Evolutionary conservation across 2,113 vertebrate species (phyloP).

Genomic region (Platycercus adscitus): DNA sequence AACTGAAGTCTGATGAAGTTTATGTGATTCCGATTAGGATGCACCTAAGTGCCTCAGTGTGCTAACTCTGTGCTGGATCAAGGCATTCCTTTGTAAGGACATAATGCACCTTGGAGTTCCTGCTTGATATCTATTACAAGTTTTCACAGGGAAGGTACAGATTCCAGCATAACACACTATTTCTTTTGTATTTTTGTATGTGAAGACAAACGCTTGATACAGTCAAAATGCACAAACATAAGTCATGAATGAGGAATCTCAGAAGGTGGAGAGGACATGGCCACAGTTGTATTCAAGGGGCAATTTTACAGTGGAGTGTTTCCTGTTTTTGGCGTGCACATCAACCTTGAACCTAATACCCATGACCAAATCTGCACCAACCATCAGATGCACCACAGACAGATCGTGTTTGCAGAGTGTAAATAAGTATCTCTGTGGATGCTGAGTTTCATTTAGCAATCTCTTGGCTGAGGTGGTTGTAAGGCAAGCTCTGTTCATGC

Average conservation of each 20-base stretch:
- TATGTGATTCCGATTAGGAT: not conserved
- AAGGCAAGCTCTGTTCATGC: conserved; percentile 5
- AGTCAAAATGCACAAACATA: not conserved
- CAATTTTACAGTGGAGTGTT: not conserved
- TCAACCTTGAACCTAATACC: not conserved
- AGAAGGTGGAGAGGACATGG: not conserved
- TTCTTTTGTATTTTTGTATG: not conserved
- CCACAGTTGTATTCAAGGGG: not conserved
- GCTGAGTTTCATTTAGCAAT: conserved; percentile 16
- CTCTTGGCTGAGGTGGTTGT: not conserved
- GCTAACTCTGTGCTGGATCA: not conserved
- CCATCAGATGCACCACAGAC: not conserved
- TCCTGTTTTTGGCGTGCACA: not conserved
- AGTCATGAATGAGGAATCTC: not conserved
- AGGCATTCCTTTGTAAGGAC: not conserved
- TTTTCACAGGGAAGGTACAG: not conserved
- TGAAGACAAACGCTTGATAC: not conserved
- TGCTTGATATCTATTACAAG: not conserved
- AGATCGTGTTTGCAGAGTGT: not conserved
- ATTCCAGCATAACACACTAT: not conserved
- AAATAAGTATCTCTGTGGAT: not conserved
- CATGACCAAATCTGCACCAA: not conserved
- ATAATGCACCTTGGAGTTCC: not conserved
- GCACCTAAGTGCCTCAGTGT: not conserved
- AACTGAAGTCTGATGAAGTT: not conserved